Percentiles rank a stretch among this genome's conserved stretches.
phyloP scores from a whole-genome alignment of 2,888 invertebrate species.

The Tanytarsus gracilentus region DNA sequence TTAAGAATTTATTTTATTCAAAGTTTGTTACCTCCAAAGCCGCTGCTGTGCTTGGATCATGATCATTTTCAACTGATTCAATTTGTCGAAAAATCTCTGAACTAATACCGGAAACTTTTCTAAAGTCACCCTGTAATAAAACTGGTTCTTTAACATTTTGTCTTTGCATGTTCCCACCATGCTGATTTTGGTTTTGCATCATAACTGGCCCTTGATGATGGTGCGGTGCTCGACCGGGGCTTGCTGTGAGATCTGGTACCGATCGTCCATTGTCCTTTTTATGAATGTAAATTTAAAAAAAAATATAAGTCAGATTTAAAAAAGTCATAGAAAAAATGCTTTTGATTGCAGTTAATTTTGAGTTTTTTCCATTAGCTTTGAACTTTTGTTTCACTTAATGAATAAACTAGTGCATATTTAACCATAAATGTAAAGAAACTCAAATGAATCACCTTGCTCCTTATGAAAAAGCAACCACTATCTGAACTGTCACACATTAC shows the following conservation, averaged over 20 bases:
- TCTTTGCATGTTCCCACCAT: constrained; percentile 44
- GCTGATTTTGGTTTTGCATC: constrained; percentile 49
- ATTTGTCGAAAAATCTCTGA: constrained; percentile 95
- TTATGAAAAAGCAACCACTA: constrained; percentile 57
- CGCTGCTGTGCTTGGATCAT: constrained; percentile 85
- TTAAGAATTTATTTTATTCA: constrained; percentile 1
- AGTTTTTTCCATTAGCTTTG: too few relatives aligned
- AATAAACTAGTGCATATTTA: too few relatives aligned
- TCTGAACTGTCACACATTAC: constrained; percentile 62
- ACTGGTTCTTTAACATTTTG: constrained; percentile 52
- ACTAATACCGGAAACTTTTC: constrained; percentile 93
- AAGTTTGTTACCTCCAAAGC: constrained; percentile 62
- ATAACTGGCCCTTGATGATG: constrained; percentile 47
- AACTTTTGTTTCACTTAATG: too few relatives aligned
- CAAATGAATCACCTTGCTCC: too few relatives aligned
- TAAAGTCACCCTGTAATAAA: constrained; percentile 86
- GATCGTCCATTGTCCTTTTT: constrained; percentile 81
- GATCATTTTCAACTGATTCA: constrained; percentile 93
- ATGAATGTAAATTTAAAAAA: constrained; percentile 31
- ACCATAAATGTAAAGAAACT: too few relatives aligned
- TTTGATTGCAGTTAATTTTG: not conserved
- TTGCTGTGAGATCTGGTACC: constrained; percentile 84
- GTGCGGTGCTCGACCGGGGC: constrained; percentile 68
- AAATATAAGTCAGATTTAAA: too few relatives aligned
- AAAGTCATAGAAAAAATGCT: not conserved